A percentile compares a stretch with the other conserved stretches of the same genome.
phyloP scores from a whole-genome alignment of 64 coral and sea anemone genomes.

The Montipora cactus region DNA sequence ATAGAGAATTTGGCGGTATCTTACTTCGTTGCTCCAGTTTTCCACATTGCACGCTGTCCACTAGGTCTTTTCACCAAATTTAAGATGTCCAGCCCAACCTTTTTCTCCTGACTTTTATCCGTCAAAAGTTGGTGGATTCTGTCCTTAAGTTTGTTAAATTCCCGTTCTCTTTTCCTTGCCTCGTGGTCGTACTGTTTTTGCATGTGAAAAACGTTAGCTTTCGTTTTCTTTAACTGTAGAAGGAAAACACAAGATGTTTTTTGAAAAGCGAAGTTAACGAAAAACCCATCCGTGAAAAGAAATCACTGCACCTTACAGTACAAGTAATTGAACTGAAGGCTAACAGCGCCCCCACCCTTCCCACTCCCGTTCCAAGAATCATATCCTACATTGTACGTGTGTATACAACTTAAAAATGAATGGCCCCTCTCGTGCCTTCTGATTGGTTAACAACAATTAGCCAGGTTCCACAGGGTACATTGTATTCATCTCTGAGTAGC shows the following conservation, averaged over 20 bases:
- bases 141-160: constrained; percentile 91
- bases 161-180: constrained; percentile 85
- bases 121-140: constrained; percentile 94
- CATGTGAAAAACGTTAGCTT: constrained; percentile 77
- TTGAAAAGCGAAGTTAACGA: too few relatives aligned
- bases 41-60: constrained; percentile 92
- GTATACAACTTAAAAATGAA: too few relatives aligned
- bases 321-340: too few relatives aligned
- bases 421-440: too few relatives aligned
- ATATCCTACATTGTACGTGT: too few relatives aligned
- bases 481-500: too few relatives aligned
- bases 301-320: too few relatives aligned
- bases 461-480: too few relatives aligned
- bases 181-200: constrained; percentile 95
- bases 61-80: constrained; percentile 93
- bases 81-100: constrained; percentile 89
- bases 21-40: constrained; percentile 87
- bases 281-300: too few relatives aligned
- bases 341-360: too few relatives aligned
- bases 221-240: constrained; percentile 80
- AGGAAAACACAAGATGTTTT: neutral
- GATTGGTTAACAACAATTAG: too few relatives aligned
- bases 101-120: constrained; percentile 92
- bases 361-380: too few relatives aligned
- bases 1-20: neutral